These are phyloP conservation scores for Troilus luridus DNA, from an alignment of 2,888 invertebrate species.

Conservation along the genomic window DNA sequence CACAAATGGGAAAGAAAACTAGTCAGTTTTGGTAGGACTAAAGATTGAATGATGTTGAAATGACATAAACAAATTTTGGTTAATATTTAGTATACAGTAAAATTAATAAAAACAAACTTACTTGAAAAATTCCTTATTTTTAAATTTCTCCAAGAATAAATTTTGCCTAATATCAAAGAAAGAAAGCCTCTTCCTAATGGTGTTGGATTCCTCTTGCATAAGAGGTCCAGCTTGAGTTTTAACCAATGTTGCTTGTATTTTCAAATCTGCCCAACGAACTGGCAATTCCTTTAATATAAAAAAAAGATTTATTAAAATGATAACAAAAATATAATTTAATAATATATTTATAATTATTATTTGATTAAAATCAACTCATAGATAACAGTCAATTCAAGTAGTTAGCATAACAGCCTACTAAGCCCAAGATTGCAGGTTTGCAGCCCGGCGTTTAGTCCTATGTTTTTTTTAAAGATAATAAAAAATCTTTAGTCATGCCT, in stretches of 20 bases:
- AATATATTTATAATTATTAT: background rate
- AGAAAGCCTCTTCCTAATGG: slow-evolving; percentile 85
- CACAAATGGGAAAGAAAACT: too few species aligned
- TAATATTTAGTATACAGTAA: too few species aligned
- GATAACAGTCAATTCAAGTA: too few species aligned
- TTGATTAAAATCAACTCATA: too few species aligned
- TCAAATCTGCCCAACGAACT: slow-evolving; percentile 88
- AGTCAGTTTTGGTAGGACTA: too few species aligned
- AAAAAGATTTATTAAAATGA: background rate
- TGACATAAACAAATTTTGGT: too few species aligned
- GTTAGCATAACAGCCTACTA: too few species aligned
- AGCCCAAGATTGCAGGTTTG: too few species aligned
- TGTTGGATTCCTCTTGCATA: slow-evolving; percentile 89
- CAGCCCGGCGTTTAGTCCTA: too few species aligned
- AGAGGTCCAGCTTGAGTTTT: slow-evolving; percentile 91
- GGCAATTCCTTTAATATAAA: slow-evolving; percentile 78
- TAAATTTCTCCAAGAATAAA: slow-evolving; percentile 84
- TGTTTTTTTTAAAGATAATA: too few species aligned
- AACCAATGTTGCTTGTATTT: slow-evolving; percentile 85
- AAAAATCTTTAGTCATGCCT: too few species aligned
- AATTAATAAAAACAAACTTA: slow-evolving; percentile 66
- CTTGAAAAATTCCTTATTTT: slow-evolving; percentile 71
- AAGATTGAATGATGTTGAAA: too few species aligned
- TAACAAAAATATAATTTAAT: background rate
- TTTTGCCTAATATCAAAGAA: slow-evolving; percentile 85